These are phyloP conservation scores for Zygothrica quintamaculata DNA, from an alignment of 2,888 invertebrate genomes.

Conservation along the genomic window DNA sequence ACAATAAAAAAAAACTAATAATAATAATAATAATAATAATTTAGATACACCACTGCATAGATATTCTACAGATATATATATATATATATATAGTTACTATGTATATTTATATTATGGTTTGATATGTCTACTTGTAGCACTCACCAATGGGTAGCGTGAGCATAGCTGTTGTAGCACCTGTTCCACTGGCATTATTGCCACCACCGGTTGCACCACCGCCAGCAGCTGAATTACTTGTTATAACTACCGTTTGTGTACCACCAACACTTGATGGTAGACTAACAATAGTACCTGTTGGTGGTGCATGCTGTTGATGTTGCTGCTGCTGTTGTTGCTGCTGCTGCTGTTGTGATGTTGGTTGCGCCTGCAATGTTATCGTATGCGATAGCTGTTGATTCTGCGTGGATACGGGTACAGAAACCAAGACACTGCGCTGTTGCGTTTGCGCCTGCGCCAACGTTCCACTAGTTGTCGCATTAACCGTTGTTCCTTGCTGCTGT, in stretches of 20 bases:
- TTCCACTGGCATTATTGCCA: conserved; percentile 40
- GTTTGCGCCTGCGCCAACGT: conserved; percentile 56
- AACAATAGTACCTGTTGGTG: conserved; percentile 85
- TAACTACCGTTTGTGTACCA: conserved; percentile 84
- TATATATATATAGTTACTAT: too few species aligned
- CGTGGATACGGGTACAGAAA: conserved; percentile 87
- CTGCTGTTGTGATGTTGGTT: conserved; percentile 83
- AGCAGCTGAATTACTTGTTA: conserved; percentile 76
- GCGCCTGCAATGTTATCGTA: conserved; percentile 80
- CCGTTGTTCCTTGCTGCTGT: conserved; percentile 53
- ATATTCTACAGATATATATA: too few species aligned
- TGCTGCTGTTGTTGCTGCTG: conserved; percentile 61
- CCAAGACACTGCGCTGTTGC: conserved; percentile 87
- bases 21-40: too few species aligned
- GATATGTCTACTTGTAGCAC: conserved; percentile 42
- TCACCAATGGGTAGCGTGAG: conserved; percentile 88
- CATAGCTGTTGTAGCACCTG: conserved; percentile 84
- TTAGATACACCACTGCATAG: too few species aligned
- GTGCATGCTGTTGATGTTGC: conserved; percentile 84
- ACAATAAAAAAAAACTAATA: too few species aligned
- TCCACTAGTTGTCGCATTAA: conserved; percentile 25
- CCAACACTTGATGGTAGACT: conserved; percentile 80
- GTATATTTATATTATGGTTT: background rate
- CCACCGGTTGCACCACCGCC: conserved; percentile 36
- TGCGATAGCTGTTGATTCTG: conserved; percentile 83